Evolutionary conservation across 1,140 invertebrate species (phyloP), one percentile per base, ranked within the genome.

Genomic region (Meteorus sp.): DNA sequence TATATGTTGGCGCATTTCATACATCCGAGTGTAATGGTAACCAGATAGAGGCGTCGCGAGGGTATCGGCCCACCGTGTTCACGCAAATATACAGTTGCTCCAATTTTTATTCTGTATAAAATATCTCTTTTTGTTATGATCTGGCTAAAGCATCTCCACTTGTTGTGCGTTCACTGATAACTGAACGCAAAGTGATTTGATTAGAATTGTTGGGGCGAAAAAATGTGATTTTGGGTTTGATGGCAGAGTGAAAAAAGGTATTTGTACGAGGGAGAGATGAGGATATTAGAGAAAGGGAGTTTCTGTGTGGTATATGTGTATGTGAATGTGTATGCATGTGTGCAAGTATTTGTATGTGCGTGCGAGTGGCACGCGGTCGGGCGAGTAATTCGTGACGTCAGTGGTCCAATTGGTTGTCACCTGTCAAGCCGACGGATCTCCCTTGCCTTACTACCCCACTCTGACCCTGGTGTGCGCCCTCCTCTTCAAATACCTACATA

Each of bases 11-110:
- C 65, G 73, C 77, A 77, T 78, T 76, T 76, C 76, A 78, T 76
- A 77, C 72, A 76, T 76, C 74, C 72, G 74, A 75, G 75, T 77
- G 77, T 78, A 79, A 79, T 78, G 76, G 75, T 78, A 78, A 78
- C 76, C 74, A 75, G 77, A 79, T 78, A 76, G 76, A 76, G 74
- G 67, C 75, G 71, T 74, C 73, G 76, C 70, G 75, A 71, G 74
- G 72, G 72, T 71, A 77, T 77, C 75, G 72, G 75, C 74, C 72
- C 55, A 23, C 19, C 72, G 73, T 77, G 73, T 74, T 69, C 70
- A 74, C 74, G 76, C 75, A 73, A 75, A 77, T 76, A 76, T 60
- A 20, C 23, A 25, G 15, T 25, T 13, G 15, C 31, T 29, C 29
- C 37, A 15, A 8, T 29, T 23, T 17, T 37, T 17, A 39, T 37